Evolutionary conservation across 2,888 invertebrate species (phyloP).

Genomic region (Calliphora vomitoria): DNA sequence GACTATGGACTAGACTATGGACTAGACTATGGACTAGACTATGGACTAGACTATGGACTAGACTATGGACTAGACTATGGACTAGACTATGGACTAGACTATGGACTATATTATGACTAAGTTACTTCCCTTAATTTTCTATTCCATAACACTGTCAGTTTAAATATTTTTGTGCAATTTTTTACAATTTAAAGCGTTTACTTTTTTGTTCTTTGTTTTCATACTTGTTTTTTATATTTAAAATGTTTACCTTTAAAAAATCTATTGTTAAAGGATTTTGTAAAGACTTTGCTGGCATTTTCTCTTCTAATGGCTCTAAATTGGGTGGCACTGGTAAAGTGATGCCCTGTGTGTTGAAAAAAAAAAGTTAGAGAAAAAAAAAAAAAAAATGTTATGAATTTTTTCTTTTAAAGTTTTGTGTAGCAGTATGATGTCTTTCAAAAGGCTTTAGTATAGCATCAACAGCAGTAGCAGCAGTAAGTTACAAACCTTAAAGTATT

Average conservation of each 20-base stretch:
- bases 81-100: too few relatives aligned
- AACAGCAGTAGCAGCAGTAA: constrained; percentile 4
- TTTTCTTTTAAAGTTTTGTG: neutral
- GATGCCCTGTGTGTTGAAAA: constrained; percentile 88
- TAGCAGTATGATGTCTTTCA: constrained; percentile 23
- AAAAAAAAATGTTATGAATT: constrained; percentile 57
- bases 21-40: too few relatives aligned
- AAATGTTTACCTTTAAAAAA: constrained; percentile 91
- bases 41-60: too few relatives aligned
- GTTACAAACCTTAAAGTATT: constrained; percentile 89
- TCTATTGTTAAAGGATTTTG: constrained; percentile 90
- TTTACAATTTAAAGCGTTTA: neutral
- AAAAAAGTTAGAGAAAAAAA: constrained; percentile 69
- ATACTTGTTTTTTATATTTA: neutral
- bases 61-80: too few relatives aligned
- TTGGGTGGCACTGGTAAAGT: constrained; percentile 95
- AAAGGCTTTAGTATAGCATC: constrained; percentile 9
- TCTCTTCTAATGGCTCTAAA: constrained; percentile 93
- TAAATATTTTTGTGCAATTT: neutral
- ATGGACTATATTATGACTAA: too few relatives aligned
- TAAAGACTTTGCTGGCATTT: constrained; percentile 90
- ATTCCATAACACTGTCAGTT: too few relatives aligned
- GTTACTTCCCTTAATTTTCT: too few relatives aligned
- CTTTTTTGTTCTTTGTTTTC: neutral
- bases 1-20: too few relatives aligned